Conservation (phyloP, 2,113 vertebrate species). For the Cryptomyrus ogoouensis region DNA sequence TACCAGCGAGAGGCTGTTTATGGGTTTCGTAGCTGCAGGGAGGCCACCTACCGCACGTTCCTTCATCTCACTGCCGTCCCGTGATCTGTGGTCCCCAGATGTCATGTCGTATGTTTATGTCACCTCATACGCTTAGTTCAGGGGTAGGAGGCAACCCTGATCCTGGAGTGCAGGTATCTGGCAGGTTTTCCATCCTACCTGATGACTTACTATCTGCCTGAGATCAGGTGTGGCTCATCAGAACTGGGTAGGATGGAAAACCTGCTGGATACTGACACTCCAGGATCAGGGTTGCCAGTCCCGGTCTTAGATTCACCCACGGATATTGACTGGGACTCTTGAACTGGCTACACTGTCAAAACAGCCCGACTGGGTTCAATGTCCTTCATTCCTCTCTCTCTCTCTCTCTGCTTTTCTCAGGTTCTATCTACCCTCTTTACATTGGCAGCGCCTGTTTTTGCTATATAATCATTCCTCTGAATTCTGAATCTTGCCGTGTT, state of each 20-base stretch:
- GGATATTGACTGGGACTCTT: not conserved
- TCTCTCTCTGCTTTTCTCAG: not conserved
- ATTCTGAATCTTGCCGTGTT: not conserved
- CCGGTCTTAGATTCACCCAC: not conserved
- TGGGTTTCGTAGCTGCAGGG: not conserved
- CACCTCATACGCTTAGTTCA: not conserved
- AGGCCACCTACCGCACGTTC: not conserved
- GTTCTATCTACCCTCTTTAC: not conserved
- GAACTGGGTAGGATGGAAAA: not conserved
- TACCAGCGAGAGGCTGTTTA: not conserved
- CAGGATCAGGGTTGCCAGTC: not conserved
- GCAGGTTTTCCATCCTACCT: not conserved
- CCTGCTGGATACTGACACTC: not conserved
- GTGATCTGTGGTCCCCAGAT: not conserved
- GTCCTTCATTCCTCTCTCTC: not conserved
- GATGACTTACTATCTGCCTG: not conserved
- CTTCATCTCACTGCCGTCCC: not conserved
- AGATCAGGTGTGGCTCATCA: not conserved
- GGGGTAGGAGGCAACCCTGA: not conserved
- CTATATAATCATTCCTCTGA: not conserved
- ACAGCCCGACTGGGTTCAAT: not conserved
- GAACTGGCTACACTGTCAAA: not conserved
- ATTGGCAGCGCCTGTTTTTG: not conserved
- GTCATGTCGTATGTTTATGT: not conserved
- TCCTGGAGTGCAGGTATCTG: not conserved